These are phyloP conservation scores for Myopa tessellatipennis DNA, from an alignment of 2,888 invertebrate genomes.

Conservation along the genomic window DNA sequence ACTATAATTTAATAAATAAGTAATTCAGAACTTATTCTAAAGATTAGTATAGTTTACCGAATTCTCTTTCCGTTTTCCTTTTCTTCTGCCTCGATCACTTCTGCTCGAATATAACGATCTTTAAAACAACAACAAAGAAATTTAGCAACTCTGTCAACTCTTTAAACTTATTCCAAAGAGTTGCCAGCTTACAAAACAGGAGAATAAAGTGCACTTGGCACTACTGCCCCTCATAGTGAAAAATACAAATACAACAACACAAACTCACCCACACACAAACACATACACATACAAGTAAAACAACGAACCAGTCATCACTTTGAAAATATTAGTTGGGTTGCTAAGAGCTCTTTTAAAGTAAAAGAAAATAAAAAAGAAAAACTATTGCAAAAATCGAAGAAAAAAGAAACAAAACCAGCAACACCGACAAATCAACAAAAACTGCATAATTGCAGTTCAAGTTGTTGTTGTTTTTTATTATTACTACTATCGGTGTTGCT, in stretches of 20 bases:
- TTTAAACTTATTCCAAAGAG: not conserved
- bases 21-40: no score
- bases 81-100: no score
- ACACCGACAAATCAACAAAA: no score
- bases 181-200: slow-evolving; percentile 27
- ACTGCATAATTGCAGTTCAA: not conserved
- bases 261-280: not conserved
- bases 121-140: not conserved
- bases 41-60: no score
- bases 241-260: not conserved
- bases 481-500: no score
- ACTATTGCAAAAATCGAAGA: no score
- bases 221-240: slow-evolving; percentile 47
- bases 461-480: no score
- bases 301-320: not conserved
- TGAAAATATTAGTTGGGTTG: slow-evolving; percentile 7
- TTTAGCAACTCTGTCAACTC: not conserved
- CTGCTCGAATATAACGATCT: no score
- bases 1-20: no score
- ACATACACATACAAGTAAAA: not conserved
- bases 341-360: not conserved
- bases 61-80: no score
- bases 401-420: not conserved
- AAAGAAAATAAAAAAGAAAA: no score
- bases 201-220: slow-evolving; percentile 47